Evolutionary conservation across 2,888 invertebrate genomes (phyloP).

Genomic region (Sepiola atlantica): DNA sequence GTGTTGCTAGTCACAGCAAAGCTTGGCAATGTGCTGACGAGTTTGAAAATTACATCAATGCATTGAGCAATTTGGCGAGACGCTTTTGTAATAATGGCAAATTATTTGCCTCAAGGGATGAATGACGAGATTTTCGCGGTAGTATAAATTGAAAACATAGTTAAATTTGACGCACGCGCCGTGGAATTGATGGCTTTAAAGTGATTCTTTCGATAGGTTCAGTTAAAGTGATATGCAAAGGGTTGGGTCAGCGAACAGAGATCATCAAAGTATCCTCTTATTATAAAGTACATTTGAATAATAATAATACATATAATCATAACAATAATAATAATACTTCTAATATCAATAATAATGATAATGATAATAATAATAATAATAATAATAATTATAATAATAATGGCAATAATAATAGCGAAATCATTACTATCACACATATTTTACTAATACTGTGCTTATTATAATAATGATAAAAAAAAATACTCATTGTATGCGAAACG

Average conservation of each 20-base stretch:
- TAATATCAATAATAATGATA: no score
- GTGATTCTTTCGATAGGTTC: conserved; percentile 12
- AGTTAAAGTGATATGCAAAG: neutral
- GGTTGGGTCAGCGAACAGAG: neutral
- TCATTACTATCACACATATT: no score
- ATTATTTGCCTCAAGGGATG: neutral
- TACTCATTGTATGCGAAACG: no score
- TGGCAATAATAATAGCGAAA: no score
- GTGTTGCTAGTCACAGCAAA: neutral
- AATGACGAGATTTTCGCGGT: neutral
- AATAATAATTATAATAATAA: neutral
- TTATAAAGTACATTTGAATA: no score
- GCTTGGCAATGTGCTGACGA: neutral
- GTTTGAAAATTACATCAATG: conserved; percentile 20
- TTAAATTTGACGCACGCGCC: neutral
- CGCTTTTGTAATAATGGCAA: neutral
- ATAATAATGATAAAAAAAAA: no score
- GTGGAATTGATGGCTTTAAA: neutral
- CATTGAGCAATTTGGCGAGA: neutral
- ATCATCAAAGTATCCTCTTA: neutral
- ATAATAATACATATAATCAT: no score
- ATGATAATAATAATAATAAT: neutral
- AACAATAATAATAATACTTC: no score
- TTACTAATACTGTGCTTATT: no score
- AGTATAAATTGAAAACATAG: neutral